Conservation (phyloP, 2,888 invertebrate species). For the Calliopum simillimum region DNA sequence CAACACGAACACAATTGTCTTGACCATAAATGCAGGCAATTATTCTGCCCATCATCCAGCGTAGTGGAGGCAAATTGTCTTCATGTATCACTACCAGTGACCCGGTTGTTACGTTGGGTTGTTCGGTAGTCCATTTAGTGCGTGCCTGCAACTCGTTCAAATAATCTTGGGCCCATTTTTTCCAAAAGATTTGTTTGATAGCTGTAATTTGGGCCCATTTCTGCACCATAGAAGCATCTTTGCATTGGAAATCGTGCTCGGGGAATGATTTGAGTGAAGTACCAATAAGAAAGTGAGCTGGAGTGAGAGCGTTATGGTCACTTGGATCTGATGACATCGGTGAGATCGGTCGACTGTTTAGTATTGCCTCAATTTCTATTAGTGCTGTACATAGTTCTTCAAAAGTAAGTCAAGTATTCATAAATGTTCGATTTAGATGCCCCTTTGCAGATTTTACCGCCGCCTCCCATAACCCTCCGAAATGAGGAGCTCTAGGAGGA, state of each 20-base stretch:
- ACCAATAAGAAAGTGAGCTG: slow-evolving; percentile 40
- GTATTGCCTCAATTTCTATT: slow-evolving; percentile 40
- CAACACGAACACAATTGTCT: too few species aligned
- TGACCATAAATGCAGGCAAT: slow-evolving; percentile 6
- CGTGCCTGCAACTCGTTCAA: slow-evolving; percentile 25
- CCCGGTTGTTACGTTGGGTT: neutral
- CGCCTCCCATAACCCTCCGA: slow-evolving; percentile 40
- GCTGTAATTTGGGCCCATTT: slow-evolving; percentile 26
- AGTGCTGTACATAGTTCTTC: slow-evolving; percentile 40
- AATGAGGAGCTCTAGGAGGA: slow-evolving; percentile 43
- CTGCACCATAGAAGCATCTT: slow-evolving; percentile 5
- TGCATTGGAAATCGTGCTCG: slow-evolving; percentile 4
- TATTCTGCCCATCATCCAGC: slow-evolving; percentile 21
- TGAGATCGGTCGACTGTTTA: slow-evolving; percentile 40
- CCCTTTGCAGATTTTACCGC: slow-evolving; percentile 38
- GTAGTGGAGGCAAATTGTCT: slow-evolving; percentile 28
- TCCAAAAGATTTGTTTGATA: slow-evolving; percentile 27
- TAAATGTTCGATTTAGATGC: slow-evolving; percentile 37
- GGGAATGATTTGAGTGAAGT: slow-evolving; percentile 25
- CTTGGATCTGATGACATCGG: slow-evolving; percentile 38
- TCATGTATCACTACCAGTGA: slow-evolving; percentile 21
- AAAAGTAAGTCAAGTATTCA: slow-evolving; percentile 36
- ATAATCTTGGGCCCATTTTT: slow-evolving; percentile 27
- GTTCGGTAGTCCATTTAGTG: slow-evolving; percentile 5
- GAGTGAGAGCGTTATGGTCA: slow-evolving; percentile 39